phyloP scores from a whole-genome alignment of 2,888 invertebrate species.

The Nasonia oneida region DNA sequence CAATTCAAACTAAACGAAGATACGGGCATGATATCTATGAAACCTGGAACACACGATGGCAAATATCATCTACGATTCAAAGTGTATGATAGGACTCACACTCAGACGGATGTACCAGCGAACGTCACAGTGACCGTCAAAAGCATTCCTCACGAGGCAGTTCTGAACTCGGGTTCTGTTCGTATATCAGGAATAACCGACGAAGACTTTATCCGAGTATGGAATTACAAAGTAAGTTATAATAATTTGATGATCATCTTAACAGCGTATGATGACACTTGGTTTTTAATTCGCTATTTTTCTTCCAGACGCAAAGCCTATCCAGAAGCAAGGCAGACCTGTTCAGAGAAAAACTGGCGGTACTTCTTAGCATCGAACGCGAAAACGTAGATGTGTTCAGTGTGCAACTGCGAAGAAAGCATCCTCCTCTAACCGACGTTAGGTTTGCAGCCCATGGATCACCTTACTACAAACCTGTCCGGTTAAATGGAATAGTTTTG shows the following conservation, averaged over 20 bases:
- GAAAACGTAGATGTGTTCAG: conserved; percentile 98
- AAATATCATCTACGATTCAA: conserved; percentile 90
- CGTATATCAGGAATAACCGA: conserved; percentile 96
- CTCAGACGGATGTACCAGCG: conserved; percentile 96
- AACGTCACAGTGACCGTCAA: conserved; percentile 97
- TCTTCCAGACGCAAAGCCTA: conserved; percentile 85
- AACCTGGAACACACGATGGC: conserved; percentile 94
- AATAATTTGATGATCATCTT: not conserved
- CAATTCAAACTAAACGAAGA: conserved; percentile 94
- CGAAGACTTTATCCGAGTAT: conserved; percentile 96
- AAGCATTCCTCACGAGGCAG: conserved; percentile 97
- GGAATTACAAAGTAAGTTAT: conserved; percentile 88
- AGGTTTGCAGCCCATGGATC: conserved; percentile 97
- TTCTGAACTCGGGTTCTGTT: conserved; percentile 96
- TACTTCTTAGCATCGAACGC: conserved; percentile 90
- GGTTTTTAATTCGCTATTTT: not conserved
- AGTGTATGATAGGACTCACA: conserved; percentile 96
- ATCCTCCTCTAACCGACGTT: conserved; percentile 94
- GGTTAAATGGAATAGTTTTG: conserved; percentile 95
- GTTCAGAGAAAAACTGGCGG: conserved; percentile 92
- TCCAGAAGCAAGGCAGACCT: conserved; percentile 93
- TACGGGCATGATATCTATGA: conserved; percentile 97
- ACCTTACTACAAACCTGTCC: conserved; percentile 96
- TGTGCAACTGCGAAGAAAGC: conserved; percentile 92
- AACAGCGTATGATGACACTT: not conserved